Base-by-base conservation (phyloP, 2,888 invertebrate species). In the Suillia variegata region DNA sequence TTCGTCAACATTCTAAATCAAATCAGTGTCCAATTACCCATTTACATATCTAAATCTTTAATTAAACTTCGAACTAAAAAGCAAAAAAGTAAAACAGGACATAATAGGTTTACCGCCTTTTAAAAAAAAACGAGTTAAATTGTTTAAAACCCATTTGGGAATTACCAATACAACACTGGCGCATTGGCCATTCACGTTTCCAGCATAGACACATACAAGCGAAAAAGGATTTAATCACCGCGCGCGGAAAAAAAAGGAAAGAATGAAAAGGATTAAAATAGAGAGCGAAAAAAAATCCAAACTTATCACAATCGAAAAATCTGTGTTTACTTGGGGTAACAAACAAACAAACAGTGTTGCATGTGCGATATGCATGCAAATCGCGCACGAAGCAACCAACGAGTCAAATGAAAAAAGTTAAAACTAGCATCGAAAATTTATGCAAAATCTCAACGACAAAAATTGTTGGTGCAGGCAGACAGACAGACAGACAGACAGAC, bases 221-320 rank as follows among this genome's bases (percentile, higher is more conserved):
- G 3, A 38, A n/a, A n/a, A 38, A n/a, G 6, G 15, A 38, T 38
- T 38, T 38, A 8, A 38, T n/a, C 38, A 38, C 3, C 38, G 34
- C 20, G 55, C 20, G 50, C 42, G 49, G 15, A 13, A 10, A 21
- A 65, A 51, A 51, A 57, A 42, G 2, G 10, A 17, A 66, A 65
- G 64, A 65, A 66, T 61, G 53, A 54, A 69, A 74, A 71, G 75
- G 73, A 74, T 73, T 74, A 73, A 74, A 71, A 69, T 67, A 65
- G 63, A 61, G 64, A 62, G 62, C n/a, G n/a, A 65, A 59, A 70
- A 67, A 65, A 71, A 69, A 67, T 71, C 66, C 33, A 58, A 49
- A 54, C 48, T 67, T 73, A 74, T 74, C 73, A 68, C 72, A 71
- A 72, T 71, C 57, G 66, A 70, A 70, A 66, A 73, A 74, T 74